Evolutionary conservation across 2,797 vertebrate species (phyloP), one percentile per base, ranked within the genome.

Genomic region (Falco cherrug): DNA sequence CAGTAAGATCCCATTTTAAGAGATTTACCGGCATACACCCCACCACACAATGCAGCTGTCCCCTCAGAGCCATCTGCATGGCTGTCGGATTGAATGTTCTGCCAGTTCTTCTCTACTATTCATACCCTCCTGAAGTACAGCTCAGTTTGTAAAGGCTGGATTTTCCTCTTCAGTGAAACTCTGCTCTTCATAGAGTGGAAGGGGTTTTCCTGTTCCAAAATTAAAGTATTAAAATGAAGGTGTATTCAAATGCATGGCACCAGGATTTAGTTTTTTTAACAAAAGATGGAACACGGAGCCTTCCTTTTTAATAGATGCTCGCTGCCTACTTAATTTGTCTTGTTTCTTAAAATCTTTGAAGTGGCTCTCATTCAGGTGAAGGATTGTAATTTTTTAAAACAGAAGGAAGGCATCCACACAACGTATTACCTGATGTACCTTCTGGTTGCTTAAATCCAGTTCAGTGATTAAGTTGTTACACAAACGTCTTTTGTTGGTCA

Each of bases 401-500:
- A 41, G 48, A 67, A 59, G 73, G 45, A 67, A 59, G 76, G 14
- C 47, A 91, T 88, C 79, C 43, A 19, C 45, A n/a, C 17, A 17
- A 76, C 37, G 17, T 84, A 47, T 88, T 96, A 91, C 51, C 70
- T 53, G 63, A 48, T 73, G 28, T 65, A 22, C 16, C 53, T 76
- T 95, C 54, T 78, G 22, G 60, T 56, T 70, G 20, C 43, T 81
- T 79, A n/a, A 78, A 79, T 95, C 25, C 33, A n/a, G 37, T 53
- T 90, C 57, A n/a, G 56, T 39, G 70, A 17, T 74, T 74, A 70
- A 68, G 35, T 81, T 28, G 8, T 74, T 89, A 73, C 13, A 45
- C 87, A 95, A 84, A 64, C 50, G 21, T 53, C 67, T 68, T 82
- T 77, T 90, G 61, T 65, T 90, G 89, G 69, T 94, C 63, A 79